These are phyloP conservation scores for Melopsittacus undulatus DNA, from an alignment of 2,797 vertebrate species.

Conservation along the genomic window DNA sequence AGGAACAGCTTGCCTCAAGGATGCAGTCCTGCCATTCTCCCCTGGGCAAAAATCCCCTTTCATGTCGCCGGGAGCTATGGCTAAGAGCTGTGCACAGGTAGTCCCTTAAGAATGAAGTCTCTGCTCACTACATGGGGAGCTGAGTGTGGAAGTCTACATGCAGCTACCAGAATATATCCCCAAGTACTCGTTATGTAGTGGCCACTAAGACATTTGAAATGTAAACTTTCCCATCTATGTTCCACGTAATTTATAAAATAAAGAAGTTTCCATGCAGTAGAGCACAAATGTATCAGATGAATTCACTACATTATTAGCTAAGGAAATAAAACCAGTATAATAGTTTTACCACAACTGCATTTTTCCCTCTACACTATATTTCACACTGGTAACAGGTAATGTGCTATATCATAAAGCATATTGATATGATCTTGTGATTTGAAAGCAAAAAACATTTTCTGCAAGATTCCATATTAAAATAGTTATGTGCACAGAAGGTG, in stretches of 20 bases:
- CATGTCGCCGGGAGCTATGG: not conserved
- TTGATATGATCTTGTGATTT: slow-evolving; percentile 34
- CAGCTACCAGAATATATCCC: slow-evolving; percentile 63
- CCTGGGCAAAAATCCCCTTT: slow-evolving; percentile 13
- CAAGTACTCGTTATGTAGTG: slow-evolving; percentile 59
- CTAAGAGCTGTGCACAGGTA: slow-evolving; percentile 9
- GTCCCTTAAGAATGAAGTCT: slow-evolving; percentile 7
- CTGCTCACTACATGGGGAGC: not conserved
- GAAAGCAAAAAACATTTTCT: slow-evolving; percentile 48
- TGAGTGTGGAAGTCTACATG: slow-evolving; percentile 1
- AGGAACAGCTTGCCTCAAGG: not conserved
- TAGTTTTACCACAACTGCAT: slow-evolving; percentile 53
- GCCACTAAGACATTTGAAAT: slow-evolving; percentile 69
- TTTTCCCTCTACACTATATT: slow-evolving; percentile 46
- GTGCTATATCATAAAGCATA: slow-evolving; percentile 35
- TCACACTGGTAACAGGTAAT: slow-evolving; percentile 54
- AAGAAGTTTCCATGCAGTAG: slow-evolving; percentile 67
- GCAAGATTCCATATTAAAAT: slow-evolving; percentile 52
- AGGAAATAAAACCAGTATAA: slow-evolving; percentile 47
- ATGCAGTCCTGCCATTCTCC: not conserved
- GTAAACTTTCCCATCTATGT: slow-evolving; percentile 56
- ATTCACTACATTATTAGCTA: slow-evolving; percentile 50
- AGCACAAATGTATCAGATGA: slow-evolving; percentile 32
- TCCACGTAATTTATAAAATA: slow-evolving; percentile 65
- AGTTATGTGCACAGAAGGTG: slow-evolving; percentile 57